These are phyloP conservation scores for Urocitellus parryii DNA, from an alignment of 2,113 vertebrate genomes.

Conservation along the genomic window DNA sequence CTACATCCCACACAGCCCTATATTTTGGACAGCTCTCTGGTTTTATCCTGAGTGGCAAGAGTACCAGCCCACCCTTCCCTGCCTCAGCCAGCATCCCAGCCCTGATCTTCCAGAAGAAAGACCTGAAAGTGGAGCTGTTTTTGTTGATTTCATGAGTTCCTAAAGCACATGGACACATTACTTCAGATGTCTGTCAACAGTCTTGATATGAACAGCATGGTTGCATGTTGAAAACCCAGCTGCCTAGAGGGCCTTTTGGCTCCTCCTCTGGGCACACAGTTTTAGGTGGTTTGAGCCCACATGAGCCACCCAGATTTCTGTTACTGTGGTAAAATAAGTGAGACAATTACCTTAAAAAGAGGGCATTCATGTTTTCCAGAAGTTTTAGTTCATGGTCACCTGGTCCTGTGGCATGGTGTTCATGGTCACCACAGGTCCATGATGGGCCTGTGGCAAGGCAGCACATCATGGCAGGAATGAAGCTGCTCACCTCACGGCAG, in stretches of 20 bases:
- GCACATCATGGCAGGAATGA: neutral
- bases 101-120: neutral
- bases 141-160: neutral
- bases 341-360: neutral
- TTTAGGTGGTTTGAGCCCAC: too few species aligned
- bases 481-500: neutral
- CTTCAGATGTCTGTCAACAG: neutral
- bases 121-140: neutral
- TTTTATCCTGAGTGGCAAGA: rapidly evolving
- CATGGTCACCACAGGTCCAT: too few species aligned
- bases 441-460: too few species aligned
- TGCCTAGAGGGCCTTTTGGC: rapidly evolving
- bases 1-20: neutral
- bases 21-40: too few species aligned
- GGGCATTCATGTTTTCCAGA: neutral
- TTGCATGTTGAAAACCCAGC: rapidly evolving
- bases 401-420: neutral
- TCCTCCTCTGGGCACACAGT: rapidly evolving
- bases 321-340: neutral
- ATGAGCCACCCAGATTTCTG: too few species aligned
- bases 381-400: neutral
- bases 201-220: rapidly evolving
- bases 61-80: neutral
- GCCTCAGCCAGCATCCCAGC: neutral
- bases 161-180: neutral